Conservation (phyloP, 2,113 vertebrate genomes). For the Cochlearius cochlearius region DNA sequence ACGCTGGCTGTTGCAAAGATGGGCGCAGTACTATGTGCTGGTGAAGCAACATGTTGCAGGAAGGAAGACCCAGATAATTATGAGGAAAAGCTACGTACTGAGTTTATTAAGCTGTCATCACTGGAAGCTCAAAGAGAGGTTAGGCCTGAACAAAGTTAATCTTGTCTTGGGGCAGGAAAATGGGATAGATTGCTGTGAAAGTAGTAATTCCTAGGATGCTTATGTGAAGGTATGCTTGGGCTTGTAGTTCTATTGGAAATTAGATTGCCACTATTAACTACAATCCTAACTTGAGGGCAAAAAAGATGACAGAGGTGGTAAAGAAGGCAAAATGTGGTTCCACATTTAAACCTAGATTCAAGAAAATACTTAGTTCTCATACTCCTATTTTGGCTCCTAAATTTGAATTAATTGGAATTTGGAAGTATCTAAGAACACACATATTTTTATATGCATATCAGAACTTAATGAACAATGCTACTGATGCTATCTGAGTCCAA, state of each 20-base stretch:
- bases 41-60: background rate
- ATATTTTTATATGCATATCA: background rate
- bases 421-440: background rate
- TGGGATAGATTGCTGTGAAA: background rate
- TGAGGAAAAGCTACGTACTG: background rate
- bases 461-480: background rate
- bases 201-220: background rate
- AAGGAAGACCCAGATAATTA: background rate
- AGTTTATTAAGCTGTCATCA: background rate
- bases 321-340: background rate
- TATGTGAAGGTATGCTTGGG: background rate
- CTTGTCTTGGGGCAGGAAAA: background rate
- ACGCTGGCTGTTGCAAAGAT: background rate
- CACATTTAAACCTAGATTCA: background rate
- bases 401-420: background rate
- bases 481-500: background rate
- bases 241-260: background rate
- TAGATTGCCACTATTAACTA: background rate
- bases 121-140: background rate
- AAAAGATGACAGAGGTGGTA: background rate
- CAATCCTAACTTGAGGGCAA: background rate
- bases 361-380: background rate
- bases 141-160: background rate
- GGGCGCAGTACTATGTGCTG: background rate
- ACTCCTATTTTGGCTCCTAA: background rate